Conservation (phyloP, 2,113 vertebrate genomes). For the Micronycteris hirsuta region DNA sequence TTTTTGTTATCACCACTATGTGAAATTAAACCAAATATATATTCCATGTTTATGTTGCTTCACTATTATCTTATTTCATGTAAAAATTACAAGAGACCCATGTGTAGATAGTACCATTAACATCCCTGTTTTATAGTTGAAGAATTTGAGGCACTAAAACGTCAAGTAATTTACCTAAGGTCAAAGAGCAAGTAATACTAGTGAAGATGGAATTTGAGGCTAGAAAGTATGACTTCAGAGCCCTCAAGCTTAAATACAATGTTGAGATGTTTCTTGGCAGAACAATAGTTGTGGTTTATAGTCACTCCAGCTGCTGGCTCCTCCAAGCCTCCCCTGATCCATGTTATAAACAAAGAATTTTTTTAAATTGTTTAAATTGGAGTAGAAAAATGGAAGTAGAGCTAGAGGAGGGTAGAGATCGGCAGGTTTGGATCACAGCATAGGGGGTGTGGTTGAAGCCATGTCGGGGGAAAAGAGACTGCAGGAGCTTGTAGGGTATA, state of each 20-base stretch:
- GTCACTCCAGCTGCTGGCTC: not conserved
- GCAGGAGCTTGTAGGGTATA: not conserved
- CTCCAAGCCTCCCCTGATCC: not conserved
- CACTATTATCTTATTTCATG: not conserved
- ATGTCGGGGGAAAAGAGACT: not conserved
- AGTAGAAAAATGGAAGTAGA: not conserved
- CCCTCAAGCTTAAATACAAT: not conserved
- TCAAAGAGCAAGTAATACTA: not conserved
- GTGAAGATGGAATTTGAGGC: not conserved
- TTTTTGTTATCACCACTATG: not conserved
- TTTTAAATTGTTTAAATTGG: not conserved
- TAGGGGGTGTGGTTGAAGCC: not conserved
- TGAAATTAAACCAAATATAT: conserved; percentile 15
- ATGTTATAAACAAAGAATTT: not conserved
- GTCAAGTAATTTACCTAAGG: not conserved
- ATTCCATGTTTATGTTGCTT: conserved; percentile 1
- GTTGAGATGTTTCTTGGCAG: not conserved
- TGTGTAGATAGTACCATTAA: not conserved
- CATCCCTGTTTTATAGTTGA: not conserved
- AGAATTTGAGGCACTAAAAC: not conserved
- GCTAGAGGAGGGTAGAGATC: not conserved
- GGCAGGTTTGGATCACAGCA: not conserved
- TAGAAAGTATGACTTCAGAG: not conserved
- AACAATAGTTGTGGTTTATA: not conserved
- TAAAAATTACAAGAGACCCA: conserved; percentile 18